phyloP scores from a whole-genome alignment of 2,113 vertebrate species.

The Hylia prasina region DNA sequence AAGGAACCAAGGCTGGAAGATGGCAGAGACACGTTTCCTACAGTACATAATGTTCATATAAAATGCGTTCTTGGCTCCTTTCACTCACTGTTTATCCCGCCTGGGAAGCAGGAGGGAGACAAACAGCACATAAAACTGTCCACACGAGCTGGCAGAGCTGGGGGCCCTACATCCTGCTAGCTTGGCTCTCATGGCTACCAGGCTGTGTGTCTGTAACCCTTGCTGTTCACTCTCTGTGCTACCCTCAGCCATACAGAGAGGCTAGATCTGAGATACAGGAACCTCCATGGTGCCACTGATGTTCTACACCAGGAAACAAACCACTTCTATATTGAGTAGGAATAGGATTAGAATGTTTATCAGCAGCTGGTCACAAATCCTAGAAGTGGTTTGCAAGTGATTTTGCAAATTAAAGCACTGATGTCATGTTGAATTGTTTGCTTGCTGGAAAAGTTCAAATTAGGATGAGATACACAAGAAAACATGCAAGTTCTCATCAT shows the following conservation, averaged over 20 bases:
- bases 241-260: background rate
- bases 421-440: background rate
- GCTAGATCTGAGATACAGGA: background rate
- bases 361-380: background rate
- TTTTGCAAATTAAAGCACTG: background rate
- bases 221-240: accelerated
- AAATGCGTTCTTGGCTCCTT: conserved; percentile 50
- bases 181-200: background rate
- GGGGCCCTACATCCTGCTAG: background rate
- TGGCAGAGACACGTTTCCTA: background rate
- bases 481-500: background rate
- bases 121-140: conserved; percentile 27
- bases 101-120: conserved; percentile 24
- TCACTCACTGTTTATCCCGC: background rate
- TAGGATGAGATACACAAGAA: background rate
- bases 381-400: background rate
- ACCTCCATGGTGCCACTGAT: background rate
- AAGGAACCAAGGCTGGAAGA: conserved; percentile 28
- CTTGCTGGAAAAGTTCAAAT: background rate
- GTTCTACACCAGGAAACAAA: background rate
- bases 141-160: background rate
- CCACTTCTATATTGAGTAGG: background rate
- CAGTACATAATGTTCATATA: conserved; percentile 49
- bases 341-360: background rate
- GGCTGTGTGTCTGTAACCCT: background rate